Percentiles rank a stretch among this genome's conserved stretches.
Evolutionary conservation across 2,797 vertebrate genomes (phyloP).

Genomic region (Sparidentex hasta): DNA sequence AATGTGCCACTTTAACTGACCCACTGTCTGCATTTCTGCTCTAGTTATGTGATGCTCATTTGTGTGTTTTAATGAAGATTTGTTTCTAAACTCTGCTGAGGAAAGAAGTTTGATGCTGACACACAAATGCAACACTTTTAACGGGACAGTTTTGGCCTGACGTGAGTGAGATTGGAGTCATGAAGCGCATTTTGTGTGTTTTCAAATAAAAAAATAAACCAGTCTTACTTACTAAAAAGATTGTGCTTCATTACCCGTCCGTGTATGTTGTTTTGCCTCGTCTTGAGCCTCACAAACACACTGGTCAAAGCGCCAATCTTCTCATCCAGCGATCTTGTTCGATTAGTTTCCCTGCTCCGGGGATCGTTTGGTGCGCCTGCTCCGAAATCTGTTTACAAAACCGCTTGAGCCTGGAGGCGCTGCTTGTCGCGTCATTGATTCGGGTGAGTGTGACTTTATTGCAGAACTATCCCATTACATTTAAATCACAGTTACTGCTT

Average conservation of each 20-base stretch:
- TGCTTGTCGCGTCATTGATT: slow-evolving; percentile 17
- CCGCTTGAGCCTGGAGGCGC: accelerated
- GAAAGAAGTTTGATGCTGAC: slow-evolving; percentile 66
- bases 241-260: background rate
- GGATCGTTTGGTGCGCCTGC: slow-evolving; percentile 50
- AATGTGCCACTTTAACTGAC: slow-evolving; percentile 26
- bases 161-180: slow-evolving; percentile 22
- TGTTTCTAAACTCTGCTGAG: slow-evolving; percentile 73
- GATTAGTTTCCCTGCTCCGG: slow-evolving; percentile 57
- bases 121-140: slow-evolving; percentile 29
- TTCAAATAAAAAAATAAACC: slow-evolving; percentile 31
- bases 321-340: background rate
- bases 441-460: slow-evolving; percentile 46
- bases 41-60: slow-evolving; percentile 14
- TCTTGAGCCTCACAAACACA: background rate
- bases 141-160: slow-evolving; percentile 3
- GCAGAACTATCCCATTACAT: background rate
- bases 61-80: slow-evolving; percentile 69
- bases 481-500: background rate
- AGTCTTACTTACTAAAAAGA: background rate
- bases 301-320: background rate
- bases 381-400: slow-evolving; percentile 7
- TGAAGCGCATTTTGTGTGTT: slow-evolving; percentile 9
- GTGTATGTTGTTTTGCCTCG: background rate
- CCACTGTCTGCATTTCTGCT: slow-evolving; percentile 15